phyloP scores from a whole-genome alignment of 2,797 vertebrate genomes.

The Pseudocheirus occidentalis region DNA sequence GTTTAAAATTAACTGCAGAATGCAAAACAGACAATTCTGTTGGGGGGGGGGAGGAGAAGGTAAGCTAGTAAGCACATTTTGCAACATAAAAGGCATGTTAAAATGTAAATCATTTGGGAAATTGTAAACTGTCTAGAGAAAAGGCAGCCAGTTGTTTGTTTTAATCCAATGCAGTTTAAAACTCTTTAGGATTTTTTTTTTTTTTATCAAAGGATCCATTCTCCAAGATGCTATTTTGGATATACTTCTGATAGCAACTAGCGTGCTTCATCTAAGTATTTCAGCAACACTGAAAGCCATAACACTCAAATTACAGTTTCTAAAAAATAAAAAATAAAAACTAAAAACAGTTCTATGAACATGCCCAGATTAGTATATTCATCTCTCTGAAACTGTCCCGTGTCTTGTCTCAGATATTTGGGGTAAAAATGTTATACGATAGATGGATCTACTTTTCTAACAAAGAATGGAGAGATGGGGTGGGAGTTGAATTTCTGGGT shows the following conservation, averaged over 20 bases:
- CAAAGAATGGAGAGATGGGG: not conserved
- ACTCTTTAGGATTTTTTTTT: constrained; percentile 63
- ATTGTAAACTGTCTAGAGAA: constrained; percentile 67
- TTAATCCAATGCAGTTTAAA: constrained; percentile 66
- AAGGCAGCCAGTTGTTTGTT: constrained; percentile 60
- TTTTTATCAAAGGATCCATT: constrained; percentile 79
- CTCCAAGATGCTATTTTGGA: constrained; percentile 68
- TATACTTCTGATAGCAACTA: constrained; percentile 63
- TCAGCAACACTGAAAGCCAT: constrained; percentile 70
- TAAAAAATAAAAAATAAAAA: constrained; percentile 39
- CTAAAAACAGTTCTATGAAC: constrained; percentile 43
- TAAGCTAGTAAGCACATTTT: constrained; percentile 73
- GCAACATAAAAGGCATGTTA: constrained; percentile 73
- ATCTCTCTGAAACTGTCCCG: not conserved
- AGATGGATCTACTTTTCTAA: constrained; percentile 52
- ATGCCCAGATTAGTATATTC: constrained; percentile 55
- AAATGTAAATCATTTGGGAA: constrained; percentile 76
- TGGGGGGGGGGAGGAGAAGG: not conserved
- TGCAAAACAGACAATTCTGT: constrained; percentile 63
- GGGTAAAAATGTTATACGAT: not conserved
- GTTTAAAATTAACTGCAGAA: constrained; percentile 78
- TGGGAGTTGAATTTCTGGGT: not conserved
- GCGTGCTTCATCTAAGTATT: constrained; percentile 72
- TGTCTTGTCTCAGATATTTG: constrained; percentile 25
- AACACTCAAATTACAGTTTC: constrained; percentile 60